Evolutionary conservation across 2,888 invertebrate species (phyloP).

Genomic region (Cantharis rufa): DNA sequence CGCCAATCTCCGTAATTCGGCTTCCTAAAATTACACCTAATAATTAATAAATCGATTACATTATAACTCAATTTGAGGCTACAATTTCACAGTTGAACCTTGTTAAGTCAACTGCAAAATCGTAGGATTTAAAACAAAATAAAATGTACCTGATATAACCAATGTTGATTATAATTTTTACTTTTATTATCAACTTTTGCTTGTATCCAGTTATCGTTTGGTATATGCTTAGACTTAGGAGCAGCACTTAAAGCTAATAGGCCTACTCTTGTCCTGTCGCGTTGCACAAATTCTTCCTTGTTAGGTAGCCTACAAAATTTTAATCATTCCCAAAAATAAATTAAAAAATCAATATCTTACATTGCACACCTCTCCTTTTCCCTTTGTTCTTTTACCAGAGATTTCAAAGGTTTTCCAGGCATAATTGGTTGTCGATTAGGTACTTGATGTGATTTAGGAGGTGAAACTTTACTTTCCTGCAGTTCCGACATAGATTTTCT

Average conservation of each 20-base stretch:
- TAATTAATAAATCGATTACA: conserved; percentile 5
- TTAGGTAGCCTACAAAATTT: conserved; percentile 52
- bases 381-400: conserved; percentile 41
- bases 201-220: conserved; percentile 73
- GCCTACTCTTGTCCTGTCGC: conserved; percentile 68
- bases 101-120: not conserved
- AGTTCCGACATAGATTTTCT: conserved; percentile 34
- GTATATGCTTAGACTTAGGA: conserved; percentile 75
- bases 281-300: not conserved
- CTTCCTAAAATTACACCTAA: conserved; percentile 66
- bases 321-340: conserved; percentile 11
- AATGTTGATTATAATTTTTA: conserved; percentile 81
- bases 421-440: conserved; percentile 57
- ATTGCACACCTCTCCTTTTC: conserved; percentile 35
- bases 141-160: conserved; percentile 77
- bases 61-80: not conserved
- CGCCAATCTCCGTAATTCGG: conserved; percentile 78
- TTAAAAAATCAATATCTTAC: conserved; percentile 17
- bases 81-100: not conserved
- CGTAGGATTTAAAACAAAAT: not conserved
- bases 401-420: conserved; percentile 62
- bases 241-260: conserved; percentile 74
- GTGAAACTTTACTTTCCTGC: conserved; percentile 50
- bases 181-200: conserved; percentile 61
- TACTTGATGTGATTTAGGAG: conserved; percentile 51